These are phyloP conservation scores for Heliconius aoede DNA, from an alignment of 2,888 invertebrate genomes.

Conservation along the genomic window DNA sequence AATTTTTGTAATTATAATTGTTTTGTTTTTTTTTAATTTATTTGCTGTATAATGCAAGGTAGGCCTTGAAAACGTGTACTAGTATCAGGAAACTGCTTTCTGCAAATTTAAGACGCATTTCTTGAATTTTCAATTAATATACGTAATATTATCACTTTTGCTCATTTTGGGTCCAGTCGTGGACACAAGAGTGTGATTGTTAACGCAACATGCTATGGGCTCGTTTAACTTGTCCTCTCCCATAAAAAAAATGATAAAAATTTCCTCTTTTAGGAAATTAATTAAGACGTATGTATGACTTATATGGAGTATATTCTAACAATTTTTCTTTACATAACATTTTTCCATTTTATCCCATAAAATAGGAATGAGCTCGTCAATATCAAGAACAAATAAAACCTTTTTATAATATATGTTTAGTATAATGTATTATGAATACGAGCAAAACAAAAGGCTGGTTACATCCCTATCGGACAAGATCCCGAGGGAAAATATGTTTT, in stretches of 20 bases:
- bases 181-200: no score
- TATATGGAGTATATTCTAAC: no score
- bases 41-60: background rate
- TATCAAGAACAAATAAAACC: constrained; percentile 18
- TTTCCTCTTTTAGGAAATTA: background rate
- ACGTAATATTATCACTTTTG: no score
- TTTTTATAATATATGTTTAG: constrained; percentile 21
- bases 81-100: background rate
- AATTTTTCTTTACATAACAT: background rate
- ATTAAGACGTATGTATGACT: no score
- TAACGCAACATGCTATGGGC: background rate
- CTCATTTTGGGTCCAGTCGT: background rate
- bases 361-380: constrained; percentile 19
- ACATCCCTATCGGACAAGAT: constrained; percentile 23
- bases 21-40: background rate
- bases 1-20: background rate
- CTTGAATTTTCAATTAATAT: no score
- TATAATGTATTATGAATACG: constrained; percentile 21
- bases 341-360: constrained; percentile 7
- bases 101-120: background rate
- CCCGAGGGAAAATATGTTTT: constrained; percentile 29
- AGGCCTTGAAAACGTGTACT: background rate
- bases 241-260: no score
- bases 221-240: no score
- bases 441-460: constrained; percentile 18